Evolutionary conservation across 2,113 vertebrate species (phyloP).

Genomic region (Thoracochromis brauschi): DNA sequence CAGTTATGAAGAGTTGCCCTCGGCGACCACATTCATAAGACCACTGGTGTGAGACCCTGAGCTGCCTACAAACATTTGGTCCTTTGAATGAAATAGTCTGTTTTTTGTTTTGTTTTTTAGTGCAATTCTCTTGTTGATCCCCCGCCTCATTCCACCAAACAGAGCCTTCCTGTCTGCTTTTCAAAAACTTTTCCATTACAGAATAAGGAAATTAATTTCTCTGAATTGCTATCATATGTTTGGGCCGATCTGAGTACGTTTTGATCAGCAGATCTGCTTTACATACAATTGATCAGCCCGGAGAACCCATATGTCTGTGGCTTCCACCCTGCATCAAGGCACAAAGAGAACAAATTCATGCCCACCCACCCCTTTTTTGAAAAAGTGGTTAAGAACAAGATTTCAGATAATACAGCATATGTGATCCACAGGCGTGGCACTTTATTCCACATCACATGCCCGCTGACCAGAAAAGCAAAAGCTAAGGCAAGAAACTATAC

Average conservation of each 20-base stretch:
- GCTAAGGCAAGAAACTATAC: conserved; percentile 45
- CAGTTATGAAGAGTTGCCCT: conserved; percentile 67
- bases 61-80: conserved; percentile 87
- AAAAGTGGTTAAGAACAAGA: conserved; percentile 22
- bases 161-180: conserved; percentile 20
- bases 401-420: conserved; percentile 24
- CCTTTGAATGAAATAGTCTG: conserved; percentile 68
- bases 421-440: conserved; percentile 21
- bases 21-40: conserved; percentile 78
- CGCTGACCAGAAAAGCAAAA: conserved; percentile 46
- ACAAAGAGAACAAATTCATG: conserved; percentile 15
- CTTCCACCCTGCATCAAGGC: neutral
- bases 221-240: neutral
- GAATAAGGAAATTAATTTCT: conserved; percentile 65
- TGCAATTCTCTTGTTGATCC: conserved; percentile 61
- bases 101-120: conserved; percentile 34
- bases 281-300: neutral
- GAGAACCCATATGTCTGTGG: conserved; percentile 5
- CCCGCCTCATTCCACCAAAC: neutral
- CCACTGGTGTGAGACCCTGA: conserved; percentile 76
- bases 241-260: neutral
- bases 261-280: neutral
- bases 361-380: neutral
- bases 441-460: conserved; percentile 45
- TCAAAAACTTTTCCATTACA: conserved; percentile 58